Conservation (phyloP, 2,797 vertebrate genomes). For the Phalloptychus januarius region DNA sequence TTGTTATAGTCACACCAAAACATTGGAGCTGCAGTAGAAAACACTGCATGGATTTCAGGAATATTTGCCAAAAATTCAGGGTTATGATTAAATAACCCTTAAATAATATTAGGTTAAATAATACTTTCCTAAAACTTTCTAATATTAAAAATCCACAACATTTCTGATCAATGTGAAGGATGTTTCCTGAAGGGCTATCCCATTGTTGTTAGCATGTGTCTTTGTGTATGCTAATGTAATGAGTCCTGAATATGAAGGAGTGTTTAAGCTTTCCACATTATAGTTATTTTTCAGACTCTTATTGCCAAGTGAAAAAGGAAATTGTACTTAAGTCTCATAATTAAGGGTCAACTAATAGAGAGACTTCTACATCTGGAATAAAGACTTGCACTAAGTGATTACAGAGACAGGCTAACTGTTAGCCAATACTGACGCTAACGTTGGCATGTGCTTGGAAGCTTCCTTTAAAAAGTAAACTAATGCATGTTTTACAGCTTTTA, state of each 20-base stretch:
- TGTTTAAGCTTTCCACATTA: neutral
- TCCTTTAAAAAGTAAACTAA: neutral
- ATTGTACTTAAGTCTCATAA: neutral
- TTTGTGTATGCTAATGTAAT: neutral
- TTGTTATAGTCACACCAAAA: neutral
- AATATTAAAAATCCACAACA: neutral
- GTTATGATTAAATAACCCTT: no score
- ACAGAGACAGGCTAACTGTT: neutral
- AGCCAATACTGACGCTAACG: neutral
- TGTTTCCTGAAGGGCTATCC: neutral
- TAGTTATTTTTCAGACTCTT: neutral
- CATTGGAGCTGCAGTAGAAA: neutral
- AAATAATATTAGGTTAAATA: no score
- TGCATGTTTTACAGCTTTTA: neutral
- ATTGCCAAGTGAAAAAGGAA: neutral
- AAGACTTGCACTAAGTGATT: neutral
- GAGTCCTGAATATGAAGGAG: neutral
- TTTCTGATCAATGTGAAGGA: neutral
- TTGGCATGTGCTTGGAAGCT: neutral
- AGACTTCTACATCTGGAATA: neutral
- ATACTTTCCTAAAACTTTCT: neutral
- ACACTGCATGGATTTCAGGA: neutral
- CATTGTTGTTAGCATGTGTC: neutral
- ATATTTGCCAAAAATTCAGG: neutral
- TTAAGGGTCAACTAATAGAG: neutral